Conservation (phyloP, 2,888 invertebrate species). For the Leptothorax acervorum region DNA sequence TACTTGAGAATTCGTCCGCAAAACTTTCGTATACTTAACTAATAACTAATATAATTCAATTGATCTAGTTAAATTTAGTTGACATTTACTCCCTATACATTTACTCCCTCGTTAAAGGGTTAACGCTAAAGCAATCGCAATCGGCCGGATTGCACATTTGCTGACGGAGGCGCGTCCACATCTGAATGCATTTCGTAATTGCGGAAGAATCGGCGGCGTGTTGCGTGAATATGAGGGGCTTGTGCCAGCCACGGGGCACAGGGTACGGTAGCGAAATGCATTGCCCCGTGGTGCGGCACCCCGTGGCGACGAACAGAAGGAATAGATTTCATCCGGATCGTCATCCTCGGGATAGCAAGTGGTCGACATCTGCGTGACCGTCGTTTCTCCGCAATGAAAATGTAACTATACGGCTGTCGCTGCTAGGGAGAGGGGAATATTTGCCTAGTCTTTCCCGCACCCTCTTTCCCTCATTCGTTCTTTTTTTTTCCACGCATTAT, state of each 20-base stretch:
- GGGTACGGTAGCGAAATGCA: conserved; percentile 21
- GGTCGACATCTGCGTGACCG: conserved; percentile 77
- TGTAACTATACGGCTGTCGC: conserved; percentile 37
- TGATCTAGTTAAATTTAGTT: not conserved
- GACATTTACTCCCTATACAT: too few relatives aligned
- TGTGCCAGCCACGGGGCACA: conserved; percentile 12
- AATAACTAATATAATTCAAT: not conserved
- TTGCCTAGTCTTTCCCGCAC: conserved; percentile 20
- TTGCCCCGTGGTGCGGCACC: conserved; percentile 57
- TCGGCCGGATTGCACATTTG: conserved; percentile 4
- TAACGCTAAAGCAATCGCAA: not conserved
- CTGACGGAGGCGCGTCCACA: not conserved
- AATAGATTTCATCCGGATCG: conserved; percentile 75
- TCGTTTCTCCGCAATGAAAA: conserved; percentile 73
- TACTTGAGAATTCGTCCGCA: not conserved
- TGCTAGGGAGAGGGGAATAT: not conserved
- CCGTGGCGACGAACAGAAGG: conserved; percentile 74
- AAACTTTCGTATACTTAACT: not conserved
- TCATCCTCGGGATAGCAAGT: conserved; percentile 62
- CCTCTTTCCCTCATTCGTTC: not conserved
- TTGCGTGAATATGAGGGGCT: conserved; percentile 40
- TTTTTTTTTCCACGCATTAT: conserved; percentile 70
- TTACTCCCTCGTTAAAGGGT: not conserved
- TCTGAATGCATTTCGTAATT: conserved; percentile 47
- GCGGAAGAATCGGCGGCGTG: conserved; percentile 26